A percentile compares a stretch with the other conserved stretches of the same genome.
These are phyloP conservation scores for Manis pentadactyla DNA, from an alignment of 2,797 vertebrate species.

Conservation along the genomic window DNA sequence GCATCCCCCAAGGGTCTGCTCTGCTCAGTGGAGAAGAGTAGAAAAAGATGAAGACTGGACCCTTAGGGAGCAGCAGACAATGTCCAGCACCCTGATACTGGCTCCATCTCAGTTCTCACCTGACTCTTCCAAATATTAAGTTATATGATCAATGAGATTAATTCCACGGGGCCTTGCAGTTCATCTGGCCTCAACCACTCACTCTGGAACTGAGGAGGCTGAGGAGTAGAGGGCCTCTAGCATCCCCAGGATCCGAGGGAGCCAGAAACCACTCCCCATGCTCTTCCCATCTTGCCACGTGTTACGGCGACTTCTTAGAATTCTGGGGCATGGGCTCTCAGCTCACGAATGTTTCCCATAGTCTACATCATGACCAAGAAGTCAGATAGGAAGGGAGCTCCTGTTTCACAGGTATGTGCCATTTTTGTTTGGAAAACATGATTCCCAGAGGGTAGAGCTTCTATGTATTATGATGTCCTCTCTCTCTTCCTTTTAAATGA, in stretches of 20 bases:
- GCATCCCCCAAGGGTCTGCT: neutral
- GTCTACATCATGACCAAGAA: neutral
- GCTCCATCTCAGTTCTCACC: neutral
- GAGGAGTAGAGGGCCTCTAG: neutral
- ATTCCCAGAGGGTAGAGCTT: neutral
- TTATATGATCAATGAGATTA: neutral
- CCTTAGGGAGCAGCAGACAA: neutral
- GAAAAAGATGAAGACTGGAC: neutral
- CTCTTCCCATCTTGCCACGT: neutral
- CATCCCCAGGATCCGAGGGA: neutral
- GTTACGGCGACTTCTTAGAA: neutral
- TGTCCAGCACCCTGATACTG: neutral
- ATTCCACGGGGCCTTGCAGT: accelerated
- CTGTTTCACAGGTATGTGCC: neutral
- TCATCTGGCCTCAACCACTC: neutral
- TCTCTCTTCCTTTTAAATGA: neutral
- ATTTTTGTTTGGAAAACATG: neutral
- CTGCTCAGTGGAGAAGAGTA: neutral
- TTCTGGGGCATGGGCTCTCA: neutral
- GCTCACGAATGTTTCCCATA: neutral
- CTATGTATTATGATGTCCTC: neutral
- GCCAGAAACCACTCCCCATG: neutral
- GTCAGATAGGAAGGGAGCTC: neutral
- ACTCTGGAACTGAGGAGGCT: neutral
- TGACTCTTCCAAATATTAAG: neutral